phyloP scores from a whole-genome alignment of 2,113 vertebrate species.

The Crypturellus undulatus region DNA sequence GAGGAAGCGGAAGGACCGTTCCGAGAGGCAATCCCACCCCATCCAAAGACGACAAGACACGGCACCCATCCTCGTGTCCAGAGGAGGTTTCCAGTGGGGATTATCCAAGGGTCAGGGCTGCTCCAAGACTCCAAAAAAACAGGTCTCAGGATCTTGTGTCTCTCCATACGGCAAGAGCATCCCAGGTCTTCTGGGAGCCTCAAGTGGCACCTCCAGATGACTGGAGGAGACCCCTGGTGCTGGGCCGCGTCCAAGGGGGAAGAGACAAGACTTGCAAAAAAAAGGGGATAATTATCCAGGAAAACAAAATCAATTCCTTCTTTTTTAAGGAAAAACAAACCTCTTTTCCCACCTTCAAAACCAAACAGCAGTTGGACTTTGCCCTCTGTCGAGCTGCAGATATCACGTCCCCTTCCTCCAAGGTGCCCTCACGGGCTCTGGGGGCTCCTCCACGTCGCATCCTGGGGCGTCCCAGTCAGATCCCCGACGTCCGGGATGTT shows the following conservation, averaged over 20 bases:
- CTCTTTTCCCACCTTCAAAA: neutral
- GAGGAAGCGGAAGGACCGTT: no score
- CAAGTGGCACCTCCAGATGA: neutral
- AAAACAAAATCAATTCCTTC: neutral
- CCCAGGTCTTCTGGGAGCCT: neutral
- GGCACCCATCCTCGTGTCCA: neutral
- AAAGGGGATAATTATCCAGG: fast-evolving
- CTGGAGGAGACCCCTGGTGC: neutral
- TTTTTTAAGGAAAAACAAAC: neutral
- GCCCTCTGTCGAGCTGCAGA: neutral
- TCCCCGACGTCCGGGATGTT: fast-evolving
- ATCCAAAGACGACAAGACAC: fast-evolving
- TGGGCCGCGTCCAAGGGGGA: neutral
- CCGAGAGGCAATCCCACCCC: neutral
- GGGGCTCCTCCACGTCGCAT: fast-evolving
- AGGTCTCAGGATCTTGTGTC: neutral
- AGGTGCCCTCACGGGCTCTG: fast-evolving
- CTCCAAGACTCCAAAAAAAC: neutral
- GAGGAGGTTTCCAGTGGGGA: neutral
- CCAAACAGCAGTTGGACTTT: neutral
- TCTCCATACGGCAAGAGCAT: neutral
- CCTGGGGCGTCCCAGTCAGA: no score
- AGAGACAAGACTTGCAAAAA: neutral
- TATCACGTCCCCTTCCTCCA: neutral
- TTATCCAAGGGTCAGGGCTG: neutral